Conservation (phyloP, 2,113 vertebrate genomes). For the Periophthalmodon schlosseri region DNA sequence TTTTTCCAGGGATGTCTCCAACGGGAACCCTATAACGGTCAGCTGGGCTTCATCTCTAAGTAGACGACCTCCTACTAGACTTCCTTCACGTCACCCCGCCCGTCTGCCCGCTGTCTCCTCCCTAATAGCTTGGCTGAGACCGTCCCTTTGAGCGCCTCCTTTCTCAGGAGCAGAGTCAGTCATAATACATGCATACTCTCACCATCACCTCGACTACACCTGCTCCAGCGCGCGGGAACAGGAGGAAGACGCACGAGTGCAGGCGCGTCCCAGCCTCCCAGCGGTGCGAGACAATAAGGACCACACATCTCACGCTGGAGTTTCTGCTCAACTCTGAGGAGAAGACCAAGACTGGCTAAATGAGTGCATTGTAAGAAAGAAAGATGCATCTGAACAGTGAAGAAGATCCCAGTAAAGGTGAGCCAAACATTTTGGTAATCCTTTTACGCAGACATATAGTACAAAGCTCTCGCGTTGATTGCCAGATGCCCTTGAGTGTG, state of each 20-base stretch:
- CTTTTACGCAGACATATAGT: constrained; percentile 34
- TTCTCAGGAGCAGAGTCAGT: constrained; percentile 30
- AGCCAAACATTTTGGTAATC: constrained; percentile 49
- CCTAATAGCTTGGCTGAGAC: constrained; percentile 53
- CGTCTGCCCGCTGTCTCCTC: constrained; percentile 72
- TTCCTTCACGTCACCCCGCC: constrained; percentile 73
- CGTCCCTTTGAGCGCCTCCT: constrained; percentile 52
- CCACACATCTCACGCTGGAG: constrained; percentile 52
- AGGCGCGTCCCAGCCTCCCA: constrained; percentile 66
- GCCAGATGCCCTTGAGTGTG: constrained; percentile 71
- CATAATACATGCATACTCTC: constrained; percentile 48
- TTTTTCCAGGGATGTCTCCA: constrained; percentile 7
- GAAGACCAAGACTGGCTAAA: constrained; percentile 49
- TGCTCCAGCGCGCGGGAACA: constrained; percentile 55
- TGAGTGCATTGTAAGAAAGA: constrained; percentile 57
- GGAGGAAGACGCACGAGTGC: constrained; percentile 72
- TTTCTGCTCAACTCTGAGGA: constrained; percentile 57
- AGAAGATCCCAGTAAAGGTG: constrained; percentile 80
- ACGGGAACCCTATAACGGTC: constrained; percentile 32
- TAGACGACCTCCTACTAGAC: constrained; percentile 67
- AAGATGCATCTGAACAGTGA: constrained; percentile 82
- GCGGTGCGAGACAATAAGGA: constrained; percentile 57
- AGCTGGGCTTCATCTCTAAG: constrained; percentile 46
- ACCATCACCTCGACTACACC: constrained; percentile 61
- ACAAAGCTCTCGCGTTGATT: constrained; percentile 62